Evolutionary conservation across 2,113 vertebrate species (phyloP).

Genomic region (Zosterops hypoxanthus): DNA sequence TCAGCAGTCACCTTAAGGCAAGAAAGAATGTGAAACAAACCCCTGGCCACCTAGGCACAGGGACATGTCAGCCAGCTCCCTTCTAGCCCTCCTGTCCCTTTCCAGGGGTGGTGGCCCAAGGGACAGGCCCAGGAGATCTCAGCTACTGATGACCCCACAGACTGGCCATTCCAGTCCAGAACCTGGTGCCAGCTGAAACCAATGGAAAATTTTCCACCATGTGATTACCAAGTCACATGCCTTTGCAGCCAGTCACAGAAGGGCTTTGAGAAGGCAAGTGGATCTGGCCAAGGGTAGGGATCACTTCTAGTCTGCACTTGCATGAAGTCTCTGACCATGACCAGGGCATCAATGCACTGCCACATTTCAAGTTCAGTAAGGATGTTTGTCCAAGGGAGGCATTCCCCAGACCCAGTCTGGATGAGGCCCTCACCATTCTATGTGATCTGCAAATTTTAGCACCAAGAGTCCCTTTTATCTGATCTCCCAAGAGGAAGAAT

Average conservation of each 20-base stretch:
- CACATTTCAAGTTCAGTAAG: background rate
- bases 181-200: background rate
- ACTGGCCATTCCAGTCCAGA: background rate
- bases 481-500: background rate
- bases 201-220: background rate
- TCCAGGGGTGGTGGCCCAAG: accelerated
- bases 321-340: accelerated
- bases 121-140: accelerated
- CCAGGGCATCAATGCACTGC: accelerated
- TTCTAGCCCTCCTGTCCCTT: background rate
- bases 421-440: background rate
- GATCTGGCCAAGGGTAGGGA: background rate
- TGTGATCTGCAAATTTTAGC: background rate
- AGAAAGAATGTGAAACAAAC: background rate
- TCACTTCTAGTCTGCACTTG: background rate
- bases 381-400: background rate
- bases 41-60: background rate
- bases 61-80: background rate
- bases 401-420: background rate
- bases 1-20: background rate
- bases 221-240: background rate
- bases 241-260: background rate
- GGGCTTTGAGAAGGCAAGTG: background rate
- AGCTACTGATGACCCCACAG: accelerated
- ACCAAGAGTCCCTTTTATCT: background rate